Percentiles rank a stretch among this genome's conserved stretches.
phyloP scores from a whole-genome alignment of 2,113 vertebrate genomes.

The Fulica atra region DNA sequence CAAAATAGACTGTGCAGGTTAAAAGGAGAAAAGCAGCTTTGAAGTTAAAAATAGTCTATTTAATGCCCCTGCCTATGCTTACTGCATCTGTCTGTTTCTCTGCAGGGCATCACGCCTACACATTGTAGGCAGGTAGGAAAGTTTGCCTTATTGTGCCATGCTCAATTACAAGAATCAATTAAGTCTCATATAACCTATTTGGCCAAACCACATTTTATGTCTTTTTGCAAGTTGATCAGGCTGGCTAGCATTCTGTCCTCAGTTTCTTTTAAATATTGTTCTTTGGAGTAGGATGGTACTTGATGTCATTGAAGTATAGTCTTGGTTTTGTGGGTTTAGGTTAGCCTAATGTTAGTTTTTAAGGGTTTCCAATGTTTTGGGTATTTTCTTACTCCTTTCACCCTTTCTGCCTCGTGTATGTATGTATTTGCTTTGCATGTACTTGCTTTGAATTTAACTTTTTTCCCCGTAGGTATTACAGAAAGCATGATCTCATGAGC shows the following conservation, averaged over 20 bases:
- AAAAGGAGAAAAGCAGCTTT: conserved; percentile 18
- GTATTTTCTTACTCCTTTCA: conserved; percentile 18
- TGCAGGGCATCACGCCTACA: conserved; percentile 41
- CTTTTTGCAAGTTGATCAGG: not conserved
- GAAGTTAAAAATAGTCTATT: conserved; percentile 41
- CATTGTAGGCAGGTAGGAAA: not conserved
- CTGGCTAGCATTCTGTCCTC: not conserved
- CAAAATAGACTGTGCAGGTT: not conserved
- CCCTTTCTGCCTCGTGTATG: not conserved
- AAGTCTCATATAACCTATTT: not conserved
- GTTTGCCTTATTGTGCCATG: not conserved
- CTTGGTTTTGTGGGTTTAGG: not conserved
- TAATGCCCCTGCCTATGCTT: conserved; percentile 13
- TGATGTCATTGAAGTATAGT: not conserved
- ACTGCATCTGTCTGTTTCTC: conserved; percentile 1
- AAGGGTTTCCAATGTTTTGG: not conserved
- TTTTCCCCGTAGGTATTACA: conserved; percentile 43
- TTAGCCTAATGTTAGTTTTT: not conserved
- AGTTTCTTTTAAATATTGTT: not conserved
- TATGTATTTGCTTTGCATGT: conserved; percentile 23
- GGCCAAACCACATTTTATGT: not conserved
- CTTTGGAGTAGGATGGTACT: not conserved
- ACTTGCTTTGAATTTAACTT: conserved; percentile 48
- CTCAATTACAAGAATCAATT: conserved; percentile 13
- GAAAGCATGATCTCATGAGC: conserved; percentile 75